These are phyloP conservation scores for Diabrotica virgifera DNA, from an alignment of 1,140 invertebrate species.

Conservation along the genomic window DNA sequence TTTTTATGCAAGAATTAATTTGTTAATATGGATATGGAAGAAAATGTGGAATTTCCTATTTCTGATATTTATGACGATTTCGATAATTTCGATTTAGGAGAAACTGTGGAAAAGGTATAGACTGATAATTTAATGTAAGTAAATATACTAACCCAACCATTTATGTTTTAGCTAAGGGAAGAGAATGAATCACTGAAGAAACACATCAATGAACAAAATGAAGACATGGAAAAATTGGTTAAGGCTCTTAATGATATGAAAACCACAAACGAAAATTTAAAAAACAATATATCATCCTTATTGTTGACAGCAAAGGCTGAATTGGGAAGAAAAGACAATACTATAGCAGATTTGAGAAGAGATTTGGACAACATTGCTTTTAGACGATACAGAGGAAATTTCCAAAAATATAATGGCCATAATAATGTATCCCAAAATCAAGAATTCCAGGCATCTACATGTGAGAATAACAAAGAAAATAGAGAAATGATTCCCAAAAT, in stretches of 20 bases:
- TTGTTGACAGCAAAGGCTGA: constrained; percentile 52
- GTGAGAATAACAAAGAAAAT: too few species aligned
- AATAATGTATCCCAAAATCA: background rate
- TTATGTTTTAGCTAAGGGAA: constrained; percentile 21
- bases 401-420: background rate
- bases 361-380: constrained; percentile 24
- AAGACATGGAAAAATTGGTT: constrained; percentile 24
- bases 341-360: constrained; percentile 46
- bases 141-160: background rate
- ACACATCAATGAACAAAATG: constrained; percentile 15
- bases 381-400: background rate
- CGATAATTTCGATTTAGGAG: constrained; percentile 8
- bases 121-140: background rate
- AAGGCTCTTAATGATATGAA: constrained; percentile 15
- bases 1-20: too few species aligned
- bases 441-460: background rate
- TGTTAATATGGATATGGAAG: too few species aligned
- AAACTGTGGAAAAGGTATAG: constrained; percentile 14
- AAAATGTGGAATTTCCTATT: too few species aligned
- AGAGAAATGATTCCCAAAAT: too few species aligned
- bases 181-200: constrained; percentile 44
- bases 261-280: constrained; percentile 20
- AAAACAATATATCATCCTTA: constrained; percentile 47
- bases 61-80: constrained; percentile 7
- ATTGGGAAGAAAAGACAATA: constrained; percentile 50